Evolutionary conservation across 1,140 invertebrate species (phyloP), one percentile per base, ranked within the genome.

Genomic region (Neodiprion lecontei): DNA sequence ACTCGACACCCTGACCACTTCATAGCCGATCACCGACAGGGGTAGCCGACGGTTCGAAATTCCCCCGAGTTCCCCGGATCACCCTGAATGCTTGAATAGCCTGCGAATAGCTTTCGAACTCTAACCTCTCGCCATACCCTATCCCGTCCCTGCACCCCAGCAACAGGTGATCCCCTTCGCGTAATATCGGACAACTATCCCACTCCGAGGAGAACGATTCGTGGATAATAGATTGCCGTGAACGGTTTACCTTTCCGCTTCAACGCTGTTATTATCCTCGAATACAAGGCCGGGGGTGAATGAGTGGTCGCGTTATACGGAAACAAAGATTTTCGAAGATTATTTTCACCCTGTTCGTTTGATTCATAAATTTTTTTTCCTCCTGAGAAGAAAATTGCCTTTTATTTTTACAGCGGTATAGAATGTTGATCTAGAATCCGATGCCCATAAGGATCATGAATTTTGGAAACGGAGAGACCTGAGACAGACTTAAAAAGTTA

Each of bases 91-190:
- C 79, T 83, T 84, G 84, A 87, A 88, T 87, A 81, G 85, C 81
- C 81, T 85, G 87, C 86, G 84, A 87, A 86, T 81, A 79, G 80
- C 67, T 72, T 74, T 61, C 53, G 53, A 72, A 67, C 21, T 47
- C 69, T 21, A 67, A 67, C 49, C 74, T 71, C 76, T 74, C 66
- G 69, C 48, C 48, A 11, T 74, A 48, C 70, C 65, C 17, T 72
- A 72, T 48, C 72, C 70, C 61, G 72, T 50, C 53, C 68, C 48
- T 74, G 48, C 23, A 87, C 87, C 87, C 87, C 86, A 78, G 87
- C 87, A 88, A 88, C 87, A 88, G 87, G 87, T 88, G 87, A 88
- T 88, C 81, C 53, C 86, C 85, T 87, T 88, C 85, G 84, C 87
- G 84, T 61, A 61, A 88, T 88, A 88, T 88, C 86, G 83, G 82